Evolutionary conservation across 2,797 vertebrate species (phyloP).

Genomic region (Tenualosa ilisha): DNA sequence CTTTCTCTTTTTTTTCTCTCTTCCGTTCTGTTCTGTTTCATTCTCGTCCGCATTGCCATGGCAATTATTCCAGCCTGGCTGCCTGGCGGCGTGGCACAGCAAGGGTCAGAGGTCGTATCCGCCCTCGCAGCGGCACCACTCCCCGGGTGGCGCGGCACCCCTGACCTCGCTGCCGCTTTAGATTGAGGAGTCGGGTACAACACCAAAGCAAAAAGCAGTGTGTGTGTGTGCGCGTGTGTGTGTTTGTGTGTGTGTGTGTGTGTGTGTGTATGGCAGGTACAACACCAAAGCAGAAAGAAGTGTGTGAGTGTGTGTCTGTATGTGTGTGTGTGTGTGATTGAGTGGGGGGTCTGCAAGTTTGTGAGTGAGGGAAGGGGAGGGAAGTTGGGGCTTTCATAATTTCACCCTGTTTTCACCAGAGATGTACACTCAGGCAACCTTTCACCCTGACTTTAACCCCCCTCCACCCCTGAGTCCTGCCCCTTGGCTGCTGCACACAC

Average conservation of each 20-base stretch:
- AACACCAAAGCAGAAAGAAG: not conserved
- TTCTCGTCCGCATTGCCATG: not conserved
- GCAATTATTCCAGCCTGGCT: not conserved
- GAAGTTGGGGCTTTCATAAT: not conserved
- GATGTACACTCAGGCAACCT: not conserved
- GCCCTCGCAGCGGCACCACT: not conserved
- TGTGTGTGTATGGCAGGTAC: not conserved
- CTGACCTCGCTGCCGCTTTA: not conserved
- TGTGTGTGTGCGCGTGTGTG: not conserved
- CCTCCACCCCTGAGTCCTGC: constrained; percentile 17
- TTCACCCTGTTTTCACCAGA: not conserved
- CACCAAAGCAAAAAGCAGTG: not conserved
- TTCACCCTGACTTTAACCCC: constrained; percentile 7
- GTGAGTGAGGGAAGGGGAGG: not conserved
- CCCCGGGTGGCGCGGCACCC: not conserved
- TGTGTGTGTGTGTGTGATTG: not conserved
- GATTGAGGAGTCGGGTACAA: not conserved
- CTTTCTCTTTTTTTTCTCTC: not conserved
- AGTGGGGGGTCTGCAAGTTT: not conserved
- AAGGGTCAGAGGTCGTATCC: not conserved
- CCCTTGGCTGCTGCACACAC: not conserved
- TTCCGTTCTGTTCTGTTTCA: not conserved
- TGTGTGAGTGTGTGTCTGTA: not conserved
- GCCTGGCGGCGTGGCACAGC: not conserved
- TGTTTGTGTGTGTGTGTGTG: no score